Evolutionary conservation across 2,113 vertebrate species (phyloP).

Genomic region (Sylvietta virens): DNA sequence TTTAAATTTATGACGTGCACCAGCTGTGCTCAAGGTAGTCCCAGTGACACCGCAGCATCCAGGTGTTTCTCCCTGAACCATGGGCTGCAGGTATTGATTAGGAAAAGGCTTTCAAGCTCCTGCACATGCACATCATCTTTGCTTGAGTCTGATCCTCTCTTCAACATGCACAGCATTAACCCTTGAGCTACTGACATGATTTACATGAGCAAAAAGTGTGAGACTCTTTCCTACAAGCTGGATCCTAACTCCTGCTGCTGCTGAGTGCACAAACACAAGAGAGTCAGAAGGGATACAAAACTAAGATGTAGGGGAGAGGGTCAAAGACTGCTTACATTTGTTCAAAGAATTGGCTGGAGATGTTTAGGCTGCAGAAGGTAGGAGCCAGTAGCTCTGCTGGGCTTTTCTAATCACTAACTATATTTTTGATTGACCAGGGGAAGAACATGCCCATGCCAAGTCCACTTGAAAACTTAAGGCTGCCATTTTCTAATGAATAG

Average conservation of each 20-base stretch:
- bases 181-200: not conserved
- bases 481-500: not conserved
- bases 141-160: not conserved
- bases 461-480: not conserved
- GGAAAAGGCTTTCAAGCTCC: not conserved
- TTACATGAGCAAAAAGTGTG: not conserved
- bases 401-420: not conserved
- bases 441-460: not conserved
- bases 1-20: not conserved
- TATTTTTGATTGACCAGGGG: not conserved
- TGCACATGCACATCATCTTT: fast-evolving
- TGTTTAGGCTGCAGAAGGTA: not conserved
- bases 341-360: not conserved
- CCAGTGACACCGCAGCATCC: not conserved
- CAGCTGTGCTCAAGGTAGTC: not conserved
- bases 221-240: not conserved
- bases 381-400: not conserved
- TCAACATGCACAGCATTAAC: not conserved
- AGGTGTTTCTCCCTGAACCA: not conserved
- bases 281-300: not conserved
- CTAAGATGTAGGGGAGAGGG: not conserved
- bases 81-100: not conserved
- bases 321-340: not conserved
- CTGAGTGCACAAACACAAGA: not conserved
- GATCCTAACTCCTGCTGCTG: not conserved